phyloP scores from a whole-genome alignment of 2,888 invertebrate species.

The Kryphioiulus occultus region DNA sequence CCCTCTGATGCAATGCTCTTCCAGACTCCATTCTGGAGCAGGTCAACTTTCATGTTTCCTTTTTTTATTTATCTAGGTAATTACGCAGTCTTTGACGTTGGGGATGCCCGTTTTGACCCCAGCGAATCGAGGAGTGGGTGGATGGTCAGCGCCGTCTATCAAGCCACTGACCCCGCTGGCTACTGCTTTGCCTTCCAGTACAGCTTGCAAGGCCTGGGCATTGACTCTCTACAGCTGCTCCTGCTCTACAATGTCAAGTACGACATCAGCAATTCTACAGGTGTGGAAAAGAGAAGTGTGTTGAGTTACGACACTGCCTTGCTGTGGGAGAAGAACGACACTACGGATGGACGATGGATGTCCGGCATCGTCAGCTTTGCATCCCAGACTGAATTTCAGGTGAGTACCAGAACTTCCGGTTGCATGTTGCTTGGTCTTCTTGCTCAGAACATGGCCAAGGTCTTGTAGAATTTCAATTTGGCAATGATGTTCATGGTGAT shows the following conservation, averaged over 20 bases:
- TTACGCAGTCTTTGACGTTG: conserved; percentile 49
- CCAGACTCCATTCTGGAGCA: no score
- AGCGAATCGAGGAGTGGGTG: conserved; percentile 28
- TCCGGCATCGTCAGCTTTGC: conserved; percentile 46
- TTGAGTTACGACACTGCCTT: conserved; percentile 39
- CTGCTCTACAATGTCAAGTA: conserved; percentile 44
- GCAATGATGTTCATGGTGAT: no score
- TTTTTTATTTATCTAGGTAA: no score
- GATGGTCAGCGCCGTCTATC: conserved; percentile 37
- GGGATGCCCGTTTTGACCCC: background rate
- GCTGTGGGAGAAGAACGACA: conserved; percentile 49
- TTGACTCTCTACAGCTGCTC: conserved; percentile 46
- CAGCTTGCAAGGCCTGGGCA: conserved; percentile 50
- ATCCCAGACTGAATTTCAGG: conserved; percentile 47
- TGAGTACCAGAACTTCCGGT: background rate
- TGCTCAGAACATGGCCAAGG: background rate
- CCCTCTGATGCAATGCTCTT: no score
- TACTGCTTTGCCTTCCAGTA: conserved; percentile 50
- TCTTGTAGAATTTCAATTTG: no score
- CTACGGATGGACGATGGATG: conserved; percentile 46
- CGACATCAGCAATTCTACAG: background rate
- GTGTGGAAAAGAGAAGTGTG: background rate
- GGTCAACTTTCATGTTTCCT: no score
- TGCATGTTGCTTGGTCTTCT: background rate
- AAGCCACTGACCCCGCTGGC: conserved; percentile 47